These are phyloP conservation scores for Limnephilus auricula DNA, from an alignment of 2,888 invertebrate species.

Conservation along the genomic window DNA sequence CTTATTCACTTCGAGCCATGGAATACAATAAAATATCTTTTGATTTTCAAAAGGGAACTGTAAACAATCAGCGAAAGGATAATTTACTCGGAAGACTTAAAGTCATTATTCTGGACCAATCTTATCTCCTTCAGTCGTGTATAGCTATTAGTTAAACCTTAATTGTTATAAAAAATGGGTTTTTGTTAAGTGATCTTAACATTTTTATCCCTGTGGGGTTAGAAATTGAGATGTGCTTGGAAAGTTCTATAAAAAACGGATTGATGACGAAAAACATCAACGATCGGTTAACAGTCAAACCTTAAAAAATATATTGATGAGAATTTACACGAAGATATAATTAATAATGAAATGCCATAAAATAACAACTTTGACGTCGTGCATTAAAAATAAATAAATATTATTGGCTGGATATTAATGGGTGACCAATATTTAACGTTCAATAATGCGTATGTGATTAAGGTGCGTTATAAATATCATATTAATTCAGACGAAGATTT, in stretches of 20 bases:
- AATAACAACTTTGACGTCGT: not conserved
- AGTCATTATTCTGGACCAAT: conserved; percentile 50
- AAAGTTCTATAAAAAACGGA: not conserved
- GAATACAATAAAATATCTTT: conserved; percentile 55
- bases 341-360: not conserved
- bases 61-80: conserved; percentile 52
- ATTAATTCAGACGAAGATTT: not conserved
- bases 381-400: not conserved
- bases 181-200: conserved; percentile 17
- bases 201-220: not conserved
- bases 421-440: not conserved
- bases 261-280: conserved; percentile 12
- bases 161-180: conserved; percentile 36
- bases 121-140: conserved; percentile 54
- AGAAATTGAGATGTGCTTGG: not conserved
- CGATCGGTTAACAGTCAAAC: not conserved
- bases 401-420: not conserved
- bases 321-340: not conserved
- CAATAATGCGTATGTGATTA: not conserved
- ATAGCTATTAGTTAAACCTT: conserved; percentile 59
- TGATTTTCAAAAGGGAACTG: conserved; percentile 40
- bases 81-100: conserved; percentile 54
- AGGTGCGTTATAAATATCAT: not conserved
- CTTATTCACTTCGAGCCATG: not conserved
- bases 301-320: not conserved